These are phyloP conservation scores for Hydrotaea cyrtoneurina DNA, from an alignment of 2,888 invertebrate species.

Conservation along the genomic window DNA sequence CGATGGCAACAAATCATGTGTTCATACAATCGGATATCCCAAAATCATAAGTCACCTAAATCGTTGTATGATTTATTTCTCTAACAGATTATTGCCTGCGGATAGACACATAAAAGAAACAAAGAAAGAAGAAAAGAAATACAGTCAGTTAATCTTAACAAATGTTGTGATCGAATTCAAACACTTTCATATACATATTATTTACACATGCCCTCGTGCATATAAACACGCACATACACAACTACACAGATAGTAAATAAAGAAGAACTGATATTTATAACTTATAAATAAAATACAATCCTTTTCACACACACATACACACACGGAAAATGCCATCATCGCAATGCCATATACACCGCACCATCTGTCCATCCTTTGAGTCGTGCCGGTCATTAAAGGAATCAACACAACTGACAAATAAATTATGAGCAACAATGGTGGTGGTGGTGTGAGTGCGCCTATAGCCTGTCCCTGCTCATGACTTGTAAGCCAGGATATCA, in stretches of 20 bases:
- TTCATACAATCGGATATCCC: background rate
- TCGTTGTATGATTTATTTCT: background rate
- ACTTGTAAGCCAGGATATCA: background rate
- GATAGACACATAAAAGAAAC: background rate
- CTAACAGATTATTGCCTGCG: background rate
- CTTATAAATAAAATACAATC: background rate
- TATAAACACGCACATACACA: background rate
- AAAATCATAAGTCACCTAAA: background rate
- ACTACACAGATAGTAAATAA: background rate
- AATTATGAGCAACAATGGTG: background rate
- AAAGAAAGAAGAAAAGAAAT: background rate
- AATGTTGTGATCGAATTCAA: too few relatives aligned
- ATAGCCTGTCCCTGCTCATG: background rate
- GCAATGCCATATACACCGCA: too few relatives aligned
- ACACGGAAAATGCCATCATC: background rate
- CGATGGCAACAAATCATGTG: background rate
- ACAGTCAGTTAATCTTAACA: too few relatives aligned
- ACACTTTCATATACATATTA: background rate
- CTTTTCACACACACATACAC: background rate
- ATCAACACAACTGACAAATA: background rate
- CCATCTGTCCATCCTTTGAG: background rate
- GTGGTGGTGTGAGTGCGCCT: background rate
- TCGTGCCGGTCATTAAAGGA: conserved; percentile 9
- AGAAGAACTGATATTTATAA: background rate
- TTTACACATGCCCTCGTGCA: background rate